phyloP scores from a whole-genome alignment of 2,888 invertebrate species.

The Amaurobius ferox region DNA sequence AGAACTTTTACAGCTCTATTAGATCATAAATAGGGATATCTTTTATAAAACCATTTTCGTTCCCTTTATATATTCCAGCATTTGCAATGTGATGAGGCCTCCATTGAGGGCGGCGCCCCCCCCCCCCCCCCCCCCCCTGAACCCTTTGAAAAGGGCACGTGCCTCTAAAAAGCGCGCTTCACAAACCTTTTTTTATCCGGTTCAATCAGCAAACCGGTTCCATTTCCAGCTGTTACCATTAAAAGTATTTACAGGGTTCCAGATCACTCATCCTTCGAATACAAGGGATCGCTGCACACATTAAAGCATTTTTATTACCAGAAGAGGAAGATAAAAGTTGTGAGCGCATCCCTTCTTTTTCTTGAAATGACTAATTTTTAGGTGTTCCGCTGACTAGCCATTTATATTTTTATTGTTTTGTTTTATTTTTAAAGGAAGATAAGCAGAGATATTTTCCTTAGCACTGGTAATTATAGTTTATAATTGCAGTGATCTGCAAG shows the following conservation, averaged over 20 bases:
- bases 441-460: too few species aligned
- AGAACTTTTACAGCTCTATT: background rate
- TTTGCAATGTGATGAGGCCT: background rate
- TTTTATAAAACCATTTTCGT: background rate
- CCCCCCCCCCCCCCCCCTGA: background rate
- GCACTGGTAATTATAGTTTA: too few species aligned
- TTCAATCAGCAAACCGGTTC: constrained; percentile 12
- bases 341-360: background rate
- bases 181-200: background rate
- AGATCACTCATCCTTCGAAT: background rate
- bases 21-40: background rate
- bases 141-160: constrained; percentile 5
- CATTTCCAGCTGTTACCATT: background rate
- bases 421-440: too few species aligned
- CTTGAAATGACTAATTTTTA: background rate
- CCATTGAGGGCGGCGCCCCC: background rate
- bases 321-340: background rate
- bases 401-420: background rate
- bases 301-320: background rate
- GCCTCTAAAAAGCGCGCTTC: background rate
- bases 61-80: background rate
- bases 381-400: background rate
- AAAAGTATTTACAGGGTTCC: constrained; percentile 7
- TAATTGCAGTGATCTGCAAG: too few species aligned
- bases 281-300: background rate